phyloP scores from a whole-genome alignment of 2,888 invertebrate genomes.

The Hemithea aestivaria region DNA sequence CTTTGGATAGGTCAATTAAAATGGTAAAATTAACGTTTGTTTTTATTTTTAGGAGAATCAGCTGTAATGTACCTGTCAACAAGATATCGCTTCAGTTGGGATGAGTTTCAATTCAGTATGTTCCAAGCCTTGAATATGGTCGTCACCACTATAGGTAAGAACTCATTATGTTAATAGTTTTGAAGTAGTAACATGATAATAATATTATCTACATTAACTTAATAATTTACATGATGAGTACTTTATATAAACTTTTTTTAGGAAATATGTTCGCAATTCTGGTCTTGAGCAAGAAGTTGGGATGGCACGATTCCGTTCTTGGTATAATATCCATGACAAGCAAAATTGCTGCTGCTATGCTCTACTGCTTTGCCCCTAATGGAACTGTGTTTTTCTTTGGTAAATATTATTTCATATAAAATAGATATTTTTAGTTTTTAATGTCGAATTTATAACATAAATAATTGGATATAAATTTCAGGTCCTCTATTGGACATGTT shows the following conservation, averaged over 20 bases:
- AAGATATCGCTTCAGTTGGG: conserved; percentile 23
- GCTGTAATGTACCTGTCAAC: conserved; percentile 21
- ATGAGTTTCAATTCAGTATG: conserved; percentile 21
- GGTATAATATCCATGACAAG: conserved; percentile 86
- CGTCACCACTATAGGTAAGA: conserved; percentile 16
- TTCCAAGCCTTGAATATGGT: conserved; percentile 21
- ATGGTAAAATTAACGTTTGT: no score
- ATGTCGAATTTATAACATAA: background rate
- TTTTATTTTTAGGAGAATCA: conserved; percentile 17
- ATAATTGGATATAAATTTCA: conserved; percentile 38
- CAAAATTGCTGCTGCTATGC: conserved; percentile 85
- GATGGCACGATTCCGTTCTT: conserved; percentile 79
- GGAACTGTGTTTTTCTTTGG: conserved; percentile 4
- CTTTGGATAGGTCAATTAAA: no score
- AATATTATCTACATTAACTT: no score
- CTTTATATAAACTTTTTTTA: no score
- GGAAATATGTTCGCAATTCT: conserved; percentile 23
- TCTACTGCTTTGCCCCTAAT: conserved; percentile 84
- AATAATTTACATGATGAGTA: no score
- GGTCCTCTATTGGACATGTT: conserved; percentile 80
- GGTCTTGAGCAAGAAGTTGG: conserved; percentile 20
- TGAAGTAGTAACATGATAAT: no score
- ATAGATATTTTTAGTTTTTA: no score
- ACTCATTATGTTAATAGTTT: no score
- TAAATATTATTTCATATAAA: background rate